A percentile compares a stretch with the other conserved stretches of the same genome.
Evolutionary conservation across 64 coral and sea anemone genomes (phyloP).

Genomic region (Actinia equina): DNA sequence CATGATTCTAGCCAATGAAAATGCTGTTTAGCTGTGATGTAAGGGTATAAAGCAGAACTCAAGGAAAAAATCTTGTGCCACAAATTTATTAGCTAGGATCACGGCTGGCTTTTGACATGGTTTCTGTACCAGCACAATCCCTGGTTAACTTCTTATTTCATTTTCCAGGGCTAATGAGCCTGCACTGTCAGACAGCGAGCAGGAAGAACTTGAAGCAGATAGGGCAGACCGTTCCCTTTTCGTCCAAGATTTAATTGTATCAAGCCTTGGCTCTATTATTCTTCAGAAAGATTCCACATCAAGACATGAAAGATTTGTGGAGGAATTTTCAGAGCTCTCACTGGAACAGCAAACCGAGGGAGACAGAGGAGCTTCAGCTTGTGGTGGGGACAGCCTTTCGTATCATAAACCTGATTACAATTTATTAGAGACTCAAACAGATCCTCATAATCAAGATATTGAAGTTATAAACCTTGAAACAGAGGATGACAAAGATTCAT

Average conservation of each 20-base stretch:
- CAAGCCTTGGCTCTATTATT: conserved; percentile 66
- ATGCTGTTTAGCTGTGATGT: too few species aligned
- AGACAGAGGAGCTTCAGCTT: conserved; percentile 2
- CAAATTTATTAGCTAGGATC: too few species aligned
- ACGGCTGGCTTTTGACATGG: too few species aligned
- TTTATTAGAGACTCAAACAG: conserved; percentile 59
- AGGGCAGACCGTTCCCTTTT: conserved; percentile 85
- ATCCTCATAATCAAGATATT: conserved; percentile 87
- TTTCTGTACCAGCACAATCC: too few species aligned
- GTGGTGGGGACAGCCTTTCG: conserved; percentile 19
- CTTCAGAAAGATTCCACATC: background rate
- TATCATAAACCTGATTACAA: conserved; percentile 19
- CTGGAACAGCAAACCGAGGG: conserved; percentile 16
- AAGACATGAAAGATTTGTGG: conserved; percentile 1
- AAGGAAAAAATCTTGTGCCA: too few species aligned
- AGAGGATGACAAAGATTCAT: conserved; percentile 94
- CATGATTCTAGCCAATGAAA: too few species aligned
- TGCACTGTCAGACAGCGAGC: conserved; percentile 65
- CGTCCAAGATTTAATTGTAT: conserved; percentile 97
- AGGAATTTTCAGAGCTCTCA: conserved; percentile 68
- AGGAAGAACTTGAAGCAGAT: conserved; percentile 69
- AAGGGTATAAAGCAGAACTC: too few species aligned
- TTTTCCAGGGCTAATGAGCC: conserved; percentile 86
- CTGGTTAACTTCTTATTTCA: background rate
- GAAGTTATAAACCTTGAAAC: conserved; percentile 92